Conservation (phyloP, 2,888 invertebrate genomes). For the Theodoxus fluviatilis region DNA sequence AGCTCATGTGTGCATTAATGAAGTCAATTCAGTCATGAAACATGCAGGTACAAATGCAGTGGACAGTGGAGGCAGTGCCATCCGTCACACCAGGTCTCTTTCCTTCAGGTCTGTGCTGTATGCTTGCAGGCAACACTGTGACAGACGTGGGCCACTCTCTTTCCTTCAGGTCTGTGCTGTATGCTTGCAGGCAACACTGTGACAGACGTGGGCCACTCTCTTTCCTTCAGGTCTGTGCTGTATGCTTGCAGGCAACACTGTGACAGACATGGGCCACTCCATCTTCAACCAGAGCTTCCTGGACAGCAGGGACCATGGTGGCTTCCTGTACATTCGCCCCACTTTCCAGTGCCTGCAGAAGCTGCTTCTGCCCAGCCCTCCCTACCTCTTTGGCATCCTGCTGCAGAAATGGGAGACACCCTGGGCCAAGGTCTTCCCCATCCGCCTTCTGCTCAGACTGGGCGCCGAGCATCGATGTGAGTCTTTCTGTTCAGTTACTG, state of each 20-base stretch:
- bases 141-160: too few species aligned
- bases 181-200: background rate
- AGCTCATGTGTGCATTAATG: too few species aligned
- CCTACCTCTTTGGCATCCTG: constrained; percentile 80
- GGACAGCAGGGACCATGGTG: constrained; percentile 69
- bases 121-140: background rate
- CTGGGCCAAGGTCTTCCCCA: constrained; percentile 81
- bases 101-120: background rate
- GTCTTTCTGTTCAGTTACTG: constrained; percentile 34
- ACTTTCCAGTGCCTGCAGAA: constrained; percentile 83
- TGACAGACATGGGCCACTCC: constrained; percentile 76
- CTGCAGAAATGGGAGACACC: constrained; percentile 83
- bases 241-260: constrained; percentile 71
- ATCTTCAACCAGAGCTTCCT: constrained; percentile 70
- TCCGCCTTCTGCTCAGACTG: constrained; percentile 77
- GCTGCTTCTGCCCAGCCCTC: constrained; percentile 77
- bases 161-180: background rate
- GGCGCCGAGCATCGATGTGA: constrained; percentile 82
- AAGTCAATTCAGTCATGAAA: too few species aligned
- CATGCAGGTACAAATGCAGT: background rate
- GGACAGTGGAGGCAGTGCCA: background rate
- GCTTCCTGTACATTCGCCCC: constrained; percentile 82
- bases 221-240: constrained; percentile 64
- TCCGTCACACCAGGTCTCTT: too few species aligned
- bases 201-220: too few species aligned